Conservation (phyloP, 1,140 invertebrate genomes). For the Lucilia sericata region DNA sequence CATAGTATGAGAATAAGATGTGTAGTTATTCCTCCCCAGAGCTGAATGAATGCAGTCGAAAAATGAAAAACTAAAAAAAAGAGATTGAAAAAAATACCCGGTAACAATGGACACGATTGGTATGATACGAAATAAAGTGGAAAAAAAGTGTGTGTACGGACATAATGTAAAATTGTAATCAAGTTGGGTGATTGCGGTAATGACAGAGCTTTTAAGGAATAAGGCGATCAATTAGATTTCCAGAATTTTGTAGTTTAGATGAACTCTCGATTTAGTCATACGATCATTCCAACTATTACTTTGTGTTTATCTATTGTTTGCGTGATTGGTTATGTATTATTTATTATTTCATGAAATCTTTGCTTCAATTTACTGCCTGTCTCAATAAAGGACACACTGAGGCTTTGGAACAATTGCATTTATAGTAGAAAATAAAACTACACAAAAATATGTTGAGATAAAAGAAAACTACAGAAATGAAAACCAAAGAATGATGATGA, state of each 20-base stretch:
- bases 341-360: no score
- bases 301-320: no score
- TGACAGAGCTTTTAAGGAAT: neutral
- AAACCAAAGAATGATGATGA: neutral
- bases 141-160: neutral
- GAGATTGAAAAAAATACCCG: neutral
- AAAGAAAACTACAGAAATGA: neutral
- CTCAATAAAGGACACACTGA: neutral
- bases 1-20: neutral
- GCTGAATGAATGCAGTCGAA: neutral
- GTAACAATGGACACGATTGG: neutral
- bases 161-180: neutral
- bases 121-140: neutral
- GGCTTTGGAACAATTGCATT: slow-evolving; percentile 13
- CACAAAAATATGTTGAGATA: neutral
- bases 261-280: no score
- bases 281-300: no score
- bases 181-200: neutral
- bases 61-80: neutral
- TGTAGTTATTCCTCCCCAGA: neutral
- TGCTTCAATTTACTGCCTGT: neutral
- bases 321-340: no score
- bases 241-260: no score
- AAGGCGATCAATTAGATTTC: no score
- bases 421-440: neutral